Conservation (phyloP, 2,113 vertebrate species). For the Thunnus maccoyii region DNA sequence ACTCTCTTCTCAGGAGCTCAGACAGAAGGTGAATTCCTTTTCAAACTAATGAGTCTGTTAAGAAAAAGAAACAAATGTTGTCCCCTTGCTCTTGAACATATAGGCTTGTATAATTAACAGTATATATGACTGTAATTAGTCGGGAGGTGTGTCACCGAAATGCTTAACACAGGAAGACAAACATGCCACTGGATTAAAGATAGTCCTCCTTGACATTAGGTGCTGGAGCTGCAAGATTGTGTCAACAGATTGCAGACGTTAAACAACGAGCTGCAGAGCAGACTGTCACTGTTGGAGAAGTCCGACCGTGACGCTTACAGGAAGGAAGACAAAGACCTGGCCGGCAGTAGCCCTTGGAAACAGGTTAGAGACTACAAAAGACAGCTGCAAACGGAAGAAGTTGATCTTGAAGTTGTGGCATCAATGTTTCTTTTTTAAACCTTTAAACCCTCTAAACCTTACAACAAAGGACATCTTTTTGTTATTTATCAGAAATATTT, state of each 20-base stretch:
- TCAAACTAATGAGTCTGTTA: background rate
- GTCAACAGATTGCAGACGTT: slow-evolving; percentile 85
- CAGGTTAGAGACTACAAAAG: slow-evolving; percentile 65
- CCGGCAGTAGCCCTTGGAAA: slow-evolving; percentile 36
- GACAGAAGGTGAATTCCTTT: slow-evolving; percentile 85
- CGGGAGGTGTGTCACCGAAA: background rate
- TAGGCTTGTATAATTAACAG: background rate
- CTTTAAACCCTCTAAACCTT: background rate
- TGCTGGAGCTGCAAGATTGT: slow-evolving; percentile 87
- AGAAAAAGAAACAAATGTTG: background rate
- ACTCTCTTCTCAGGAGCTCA: slow-evolving; percentile 90
- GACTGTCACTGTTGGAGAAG: slow-evolving; percentile 55
- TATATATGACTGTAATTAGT: background rate
- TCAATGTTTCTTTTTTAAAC: slow-evolving; percentile 5
- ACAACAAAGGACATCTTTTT: background rate
- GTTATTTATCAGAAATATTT: slow-evolving; percentile 12
- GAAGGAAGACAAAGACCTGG: slow-evolving; percentile 37
- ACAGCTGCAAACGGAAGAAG: background rate
- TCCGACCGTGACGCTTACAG: background rate
- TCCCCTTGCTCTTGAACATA: background rate
- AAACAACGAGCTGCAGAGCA: slow-evolving; percentile 86
- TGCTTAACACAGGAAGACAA: background rate
- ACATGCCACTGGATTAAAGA: background rate
- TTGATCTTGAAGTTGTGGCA: background rate
- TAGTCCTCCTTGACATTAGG: slow-evolving; percentile 75